These are phyloP conservation scores for Pseudomugil tenellus DNA, from an alignment of 2,797 vertebrate species.

Conservation along the genomic window DNA sequence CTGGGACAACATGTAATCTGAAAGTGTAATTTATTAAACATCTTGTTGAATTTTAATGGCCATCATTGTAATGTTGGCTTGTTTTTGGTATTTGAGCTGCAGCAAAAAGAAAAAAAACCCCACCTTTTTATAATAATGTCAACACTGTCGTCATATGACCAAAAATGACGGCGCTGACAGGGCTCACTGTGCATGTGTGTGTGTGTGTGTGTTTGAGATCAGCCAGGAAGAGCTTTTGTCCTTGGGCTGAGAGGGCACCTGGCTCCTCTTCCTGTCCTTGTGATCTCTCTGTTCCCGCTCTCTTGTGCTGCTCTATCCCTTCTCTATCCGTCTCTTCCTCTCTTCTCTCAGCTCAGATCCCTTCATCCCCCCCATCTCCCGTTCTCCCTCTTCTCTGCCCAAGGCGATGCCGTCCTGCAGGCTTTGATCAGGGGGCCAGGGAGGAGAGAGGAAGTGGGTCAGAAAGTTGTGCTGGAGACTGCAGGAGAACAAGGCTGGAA, in stretches of 20 bases:
- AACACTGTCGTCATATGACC: slow-evolving; percentile 60
- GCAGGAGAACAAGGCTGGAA: slow-evolving; percentile 89
- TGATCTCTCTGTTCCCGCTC: slow-evolving; percentile 82
- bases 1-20: slow-evolving; percentile 75
- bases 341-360: slow-evolving; percentile 73
- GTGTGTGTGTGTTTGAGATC: slow-evolving; percentile 36
- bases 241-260: slow-evolving; percentile 83
- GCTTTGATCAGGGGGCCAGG: slow-evolving; percentile 87
- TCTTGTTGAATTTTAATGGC: slow-evolving; percentile 77
- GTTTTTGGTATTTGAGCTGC: slow-evolving; percentile 55
- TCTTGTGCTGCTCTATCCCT: slow-evolving; percentile 73
- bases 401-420: slow-evolving; percentile 85
- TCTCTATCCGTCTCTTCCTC: slow-evolving; percentile 78
- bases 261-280: slow-evolving; percentile 77
- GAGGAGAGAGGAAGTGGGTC: slow-evolving; percentile 88
- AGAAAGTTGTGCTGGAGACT: slow-evolving; percentile 88
- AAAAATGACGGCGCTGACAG: slow-evolving; percentile 74
- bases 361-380: slow-evolving; percentile 70
- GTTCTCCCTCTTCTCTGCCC: slow-evolving; percentile 81
- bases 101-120: slow-evolving; percentile 33
- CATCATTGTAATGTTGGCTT: slow-evolving; percentile 67
- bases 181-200: slow-evolving; percentile 26
- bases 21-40: slow-evolving; percentile 79
- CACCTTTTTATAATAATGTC: slow-evolving; percentile 68
- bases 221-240: slow-evolving; percentile 82